Evolutionary conservation across 1,140 invertebrate species (phyloP).

Genomic region (Papilio xuthus): DNA sequence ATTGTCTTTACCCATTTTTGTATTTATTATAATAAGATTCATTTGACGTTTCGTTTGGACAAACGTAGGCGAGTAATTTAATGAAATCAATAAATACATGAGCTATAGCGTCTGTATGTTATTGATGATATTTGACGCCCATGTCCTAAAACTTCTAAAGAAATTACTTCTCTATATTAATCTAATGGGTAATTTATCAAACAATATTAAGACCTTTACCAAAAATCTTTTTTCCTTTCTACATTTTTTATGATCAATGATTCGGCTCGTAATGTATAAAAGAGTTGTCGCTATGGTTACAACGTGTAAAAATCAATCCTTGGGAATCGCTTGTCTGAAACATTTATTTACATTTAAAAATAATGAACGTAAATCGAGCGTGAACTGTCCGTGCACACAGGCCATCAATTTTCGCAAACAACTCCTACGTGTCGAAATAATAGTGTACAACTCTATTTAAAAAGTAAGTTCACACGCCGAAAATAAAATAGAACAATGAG

Average conservation of each 20-base stretch:
- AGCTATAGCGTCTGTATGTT: slow-evolving; percentile 19
- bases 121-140: slow-evolving; percentile 31
- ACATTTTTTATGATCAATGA: neutral
- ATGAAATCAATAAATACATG: slow-evolving; percentile 17
- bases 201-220: neutral
- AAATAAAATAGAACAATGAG: slow-evolving; percentile 54
- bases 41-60: neutral
- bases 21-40: neutral
- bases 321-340: neutral
- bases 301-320: neutral
- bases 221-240: no score
- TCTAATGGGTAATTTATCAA: neutral
- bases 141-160: slow-evolving; percentile 12
- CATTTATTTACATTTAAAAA: neutral
- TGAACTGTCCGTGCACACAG: slow-evolving; percentile 29
- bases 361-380: slow-evolving; percentile 32
- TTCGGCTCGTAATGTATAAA: neutral
- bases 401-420: slow-evolving; percentile 34
- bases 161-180: neutral
- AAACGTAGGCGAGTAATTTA: slow-evolving; percentile 35
- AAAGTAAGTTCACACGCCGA: slow-evolving; percentile 50
- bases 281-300: slow-evolving; percentile 19
- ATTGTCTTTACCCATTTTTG: neutral
- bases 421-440: slow-evolving; percentile 51
- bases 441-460: slow-evolving; percentile 53